These are phyloP conservation scores for Chouioia cunea DNA, from an alignment of 2,888 invertebrate genomes.

Conservation along the genomic window DNA sequence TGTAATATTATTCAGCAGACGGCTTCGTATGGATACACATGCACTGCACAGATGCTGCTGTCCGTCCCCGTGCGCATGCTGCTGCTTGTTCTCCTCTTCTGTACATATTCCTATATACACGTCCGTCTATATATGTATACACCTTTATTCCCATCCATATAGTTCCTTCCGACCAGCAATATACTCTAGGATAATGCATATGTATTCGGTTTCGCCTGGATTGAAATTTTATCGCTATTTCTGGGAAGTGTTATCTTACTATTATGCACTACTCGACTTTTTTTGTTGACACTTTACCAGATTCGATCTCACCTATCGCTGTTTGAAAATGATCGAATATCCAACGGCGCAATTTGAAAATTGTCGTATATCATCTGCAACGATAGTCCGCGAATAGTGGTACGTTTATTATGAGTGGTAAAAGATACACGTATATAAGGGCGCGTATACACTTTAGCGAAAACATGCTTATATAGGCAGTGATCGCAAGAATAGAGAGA, in stretches of 20 bases:
- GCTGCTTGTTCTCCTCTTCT: conserved; percentile 18
- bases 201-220: conserved; percentile 29
- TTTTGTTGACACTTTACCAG: conserved; percentile 50
- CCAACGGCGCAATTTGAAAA: too few relatives aligned
- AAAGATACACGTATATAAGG: too few relatives aligned
- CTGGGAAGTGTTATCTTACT: too few relatives aligned
- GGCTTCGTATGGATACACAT: conserved; percentile 64
- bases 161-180: conserved; percentile 33
- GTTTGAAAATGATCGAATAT: too few relatives aligned
- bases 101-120: background rate
- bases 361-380: too few relatives aligned
- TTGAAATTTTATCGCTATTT: conserved; percentile 10
- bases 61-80: conserved; percentile 53
- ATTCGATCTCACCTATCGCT: too few relatives aligned
- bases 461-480: too few relatives aligned
- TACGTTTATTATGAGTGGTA: too few relatives aligned
- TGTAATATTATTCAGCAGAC: conserved; percentile 69
- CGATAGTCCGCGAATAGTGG: too few relatives aligned
- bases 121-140: background rate
- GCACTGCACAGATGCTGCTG: conserved; percentile 65
- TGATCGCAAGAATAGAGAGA: too few relatives aligned
- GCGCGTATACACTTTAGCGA: too few relatives aligned
- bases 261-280: too few relatives aligned
- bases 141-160: conserved; percentile 19
- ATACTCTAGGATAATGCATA: conserved; percentile 41